These are phyloP conservation scores for Aspidapion aeneum DNA, from an alignment of 2,888 invertebrate species.

Conservation along the genomic window DNA sequence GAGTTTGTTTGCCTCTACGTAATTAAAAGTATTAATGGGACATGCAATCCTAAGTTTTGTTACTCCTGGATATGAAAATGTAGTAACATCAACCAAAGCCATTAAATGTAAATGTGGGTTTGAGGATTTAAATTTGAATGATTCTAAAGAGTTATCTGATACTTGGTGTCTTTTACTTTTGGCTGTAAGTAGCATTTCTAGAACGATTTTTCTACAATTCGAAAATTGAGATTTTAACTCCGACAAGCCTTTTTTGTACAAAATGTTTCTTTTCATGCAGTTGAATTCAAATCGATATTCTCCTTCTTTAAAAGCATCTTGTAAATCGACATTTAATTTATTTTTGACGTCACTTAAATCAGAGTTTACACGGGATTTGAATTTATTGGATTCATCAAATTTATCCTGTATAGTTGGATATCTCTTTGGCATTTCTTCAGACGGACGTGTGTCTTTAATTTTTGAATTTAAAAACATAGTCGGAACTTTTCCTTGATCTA, in stretches of 20 bases:
- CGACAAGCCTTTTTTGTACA: conserved; percentile 29
- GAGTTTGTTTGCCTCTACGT: conserved; percentile 36
- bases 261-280: conserved; percentile 37
- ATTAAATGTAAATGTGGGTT: conserved; percentile 41
- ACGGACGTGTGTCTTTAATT: conserved; percentile 18
- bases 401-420: conserved; percentile 36
- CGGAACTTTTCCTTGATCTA: conserved; percentile 28
- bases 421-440: conserved; percentile 31
- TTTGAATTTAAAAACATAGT: conserved; percentile 35
- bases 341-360: conserved; percentile 34
- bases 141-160: conserved; percentile 6
- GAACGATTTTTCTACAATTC: conserved; percentile 34
- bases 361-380: conserved; percentile 30
- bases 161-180: conserved; percentile 21
- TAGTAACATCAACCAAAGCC: conserved; percentile 41
- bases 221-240: conserved; percentile 34
- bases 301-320: conserved; percentile 27
- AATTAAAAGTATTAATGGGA: conserved; percentile 39
- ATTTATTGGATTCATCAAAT: conserved; percentile 32
- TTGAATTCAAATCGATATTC: conserved; percentile 41
- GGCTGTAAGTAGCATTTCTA: conserved; percentile 39
- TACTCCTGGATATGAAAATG: conserved; percentile 44
- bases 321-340: conserved; percentile 29
- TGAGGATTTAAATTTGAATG: conserved; percentile 1
- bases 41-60: conserved; percentile 37